A percentile compares a stretch with the other conserved stretches of the same genome.
phyloP scores from a whole-genome alignment of 2,113 vertebrate species.

The Hucho hucho region DNA sequence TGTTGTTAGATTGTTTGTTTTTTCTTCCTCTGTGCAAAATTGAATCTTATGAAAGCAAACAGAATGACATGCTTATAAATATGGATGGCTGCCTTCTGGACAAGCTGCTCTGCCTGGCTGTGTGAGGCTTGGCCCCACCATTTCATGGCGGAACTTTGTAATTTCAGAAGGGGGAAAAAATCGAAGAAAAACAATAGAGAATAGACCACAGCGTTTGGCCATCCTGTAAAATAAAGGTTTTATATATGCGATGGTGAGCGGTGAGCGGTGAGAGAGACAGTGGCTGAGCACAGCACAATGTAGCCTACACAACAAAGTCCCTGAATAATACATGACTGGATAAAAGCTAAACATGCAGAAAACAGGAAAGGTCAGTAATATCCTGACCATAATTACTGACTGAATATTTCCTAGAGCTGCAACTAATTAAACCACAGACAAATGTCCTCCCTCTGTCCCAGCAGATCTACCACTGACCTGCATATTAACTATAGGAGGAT shows the following conservation, averaged over 20 bases:
- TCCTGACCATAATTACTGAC: constrained; percentile 68
- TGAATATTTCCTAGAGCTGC: constrained; percentile 71
- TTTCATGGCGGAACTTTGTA: constrained; percentile 48
- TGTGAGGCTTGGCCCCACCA: constrained; percentile 38
- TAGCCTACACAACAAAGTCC: constrained; percentile 59
- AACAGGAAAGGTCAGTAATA: constrained; percentile 75
- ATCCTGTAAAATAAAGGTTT: constrained; percentile 37
- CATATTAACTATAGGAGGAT: constrained; percentile 69
- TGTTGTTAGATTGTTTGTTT: constrained; percentile 42
- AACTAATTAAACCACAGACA: constrained; percentile 76
- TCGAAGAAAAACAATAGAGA: constrained; percentile 63
- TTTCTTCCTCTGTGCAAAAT: constrained; percentile 44
- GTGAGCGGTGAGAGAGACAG: constrained; percentile 33
- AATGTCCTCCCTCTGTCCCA: constrained; percentile 64
- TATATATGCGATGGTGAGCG: constrained; percentile 30
- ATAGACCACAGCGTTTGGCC: constrained; percentile 41
- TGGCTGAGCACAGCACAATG: constrained; percentile 50
- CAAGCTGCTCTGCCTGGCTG: constrained; percentile 31
- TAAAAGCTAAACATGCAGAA: constrained; percentile 75
- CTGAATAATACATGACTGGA: constrained; percentile 78
- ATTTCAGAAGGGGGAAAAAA: constrained; percentile 57
- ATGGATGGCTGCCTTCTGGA: constrained; percentile 57
- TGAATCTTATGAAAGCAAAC: constrained; percentile 64
- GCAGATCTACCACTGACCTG: constrained; percentile 56
- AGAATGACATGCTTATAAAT: constrained; percentile 65